Percentiles rank a stretch among this genome's conserved stretches.
phyloP scores from a whole-genome alignment of 2,888 invertebrate species.

The Eilema sororculum region DNA sequence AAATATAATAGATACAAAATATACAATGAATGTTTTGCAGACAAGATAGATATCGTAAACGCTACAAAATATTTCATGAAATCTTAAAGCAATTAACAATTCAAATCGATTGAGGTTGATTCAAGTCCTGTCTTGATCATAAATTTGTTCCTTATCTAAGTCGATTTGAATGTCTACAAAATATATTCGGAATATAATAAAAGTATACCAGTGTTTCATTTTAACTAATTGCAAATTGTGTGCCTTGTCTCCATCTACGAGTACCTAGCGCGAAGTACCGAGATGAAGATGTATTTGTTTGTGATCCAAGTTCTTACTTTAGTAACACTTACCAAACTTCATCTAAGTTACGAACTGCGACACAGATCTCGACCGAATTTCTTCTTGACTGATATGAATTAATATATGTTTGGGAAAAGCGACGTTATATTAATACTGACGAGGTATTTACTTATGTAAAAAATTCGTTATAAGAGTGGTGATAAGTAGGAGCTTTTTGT shows the following conservation, averaged over 20 bases:
- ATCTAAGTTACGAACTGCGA: constrained; percentile 35
- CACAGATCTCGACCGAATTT: constrained; percentile 30
- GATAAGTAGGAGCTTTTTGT: no score
- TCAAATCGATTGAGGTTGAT: no score
- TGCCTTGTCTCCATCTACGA: neutral
- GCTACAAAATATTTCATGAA: no score
- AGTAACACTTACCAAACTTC: constrained; percentile 27
- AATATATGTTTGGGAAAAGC: constrained; percentile 14
- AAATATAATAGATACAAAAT: no score
- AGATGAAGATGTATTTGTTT: constrained; percentile 4
- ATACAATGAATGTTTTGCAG: no score
- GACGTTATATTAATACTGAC: neutral
- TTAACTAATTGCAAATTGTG: neutral
- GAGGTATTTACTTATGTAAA: neutral
- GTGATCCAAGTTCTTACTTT: constrained; percentile 8
- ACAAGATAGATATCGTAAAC: neutral
- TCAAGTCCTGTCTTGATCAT: no score
- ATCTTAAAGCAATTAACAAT: no score
- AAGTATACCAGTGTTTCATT: neutral
- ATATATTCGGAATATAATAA: neutral
- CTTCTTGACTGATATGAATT: constrained; percentile 27
- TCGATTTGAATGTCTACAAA: no score
- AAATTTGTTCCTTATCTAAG: no score
- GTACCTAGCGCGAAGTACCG: neutral
- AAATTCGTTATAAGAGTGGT: neutral